phyloP scores from a whole-genome alignment of 2,113 vertebrate species.

The Peromyscus polionotus region DNA sequence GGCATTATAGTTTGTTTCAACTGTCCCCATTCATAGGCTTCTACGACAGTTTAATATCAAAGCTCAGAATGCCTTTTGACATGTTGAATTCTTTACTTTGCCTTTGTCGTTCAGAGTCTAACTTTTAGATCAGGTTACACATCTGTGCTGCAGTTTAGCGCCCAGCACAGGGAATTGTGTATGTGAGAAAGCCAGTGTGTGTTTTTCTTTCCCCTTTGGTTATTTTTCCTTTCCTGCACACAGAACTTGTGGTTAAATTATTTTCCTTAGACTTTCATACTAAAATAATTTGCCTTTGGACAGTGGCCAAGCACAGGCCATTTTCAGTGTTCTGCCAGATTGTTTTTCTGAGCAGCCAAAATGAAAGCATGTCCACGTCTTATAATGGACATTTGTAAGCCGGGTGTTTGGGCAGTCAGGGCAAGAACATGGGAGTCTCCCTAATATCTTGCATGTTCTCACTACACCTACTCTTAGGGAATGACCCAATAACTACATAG shows the following conservation, averaged over 20 bases:
- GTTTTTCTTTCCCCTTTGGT: conserved; percentile 74
- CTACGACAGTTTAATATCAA: neutral
- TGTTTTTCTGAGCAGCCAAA: conserved; percentile 68
- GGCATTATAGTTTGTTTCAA: conserved; percentile 4
- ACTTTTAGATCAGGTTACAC: conserved; percentile 58
- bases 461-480: conserved; percentile 7
- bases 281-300: conserved; percentile 82
- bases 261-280: conserved; percentile 77
- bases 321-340: conserved; percentile 59
- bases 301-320: conserved; percentile 68
- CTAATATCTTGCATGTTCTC: conserved; percentile 38
- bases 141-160: conserved; percentile 62
- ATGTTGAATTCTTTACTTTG: conserved; percentile 58
- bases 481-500: neutral
- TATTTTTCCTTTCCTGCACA: conserved; percentile 78
- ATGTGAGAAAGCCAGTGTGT: conserved; percentile 43
- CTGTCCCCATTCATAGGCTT: neutral
- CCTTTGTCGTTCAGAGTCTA: conserved; percentile 44
- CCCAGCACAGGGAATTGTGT: conserved; percentile 61
- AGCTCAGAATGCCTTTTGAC: conserved; percentile 24
- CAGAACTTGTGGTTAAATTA: conserved; percentile 76
- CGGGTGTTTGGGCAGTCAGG: conserved; percentile 26
- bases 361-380: conserved; percentile 52
- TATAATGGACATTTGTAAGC: conserved; percentile 52
- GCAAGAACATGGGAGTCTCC: conserved; percentile 12